phyloP scores from a whole-genome alignment of 2,888 invertebrate genomes.

The Spilarctia lutea region DNA sequence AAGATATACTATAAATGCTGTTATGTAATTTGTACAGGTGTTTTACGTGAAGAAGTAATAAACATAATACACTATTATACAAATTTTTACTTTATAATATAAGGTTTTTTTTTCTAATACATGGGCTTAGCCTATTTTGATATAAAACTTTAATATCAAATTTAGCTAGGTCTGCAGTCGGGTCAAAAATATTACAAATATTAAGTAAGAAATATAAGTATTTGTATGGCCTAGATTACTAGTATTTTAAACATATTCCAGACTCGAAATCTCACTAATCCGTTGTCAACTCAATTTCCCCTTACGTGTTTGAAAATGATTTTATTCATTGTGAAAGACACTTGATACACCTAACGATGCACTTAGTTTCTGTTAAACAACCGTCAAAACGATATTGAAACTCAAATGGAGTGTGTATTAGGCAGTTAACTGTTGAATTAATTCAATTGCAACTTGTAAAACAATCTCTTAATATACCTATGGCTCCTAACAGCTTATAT shows the following conservation, averaged over 20 bases:
- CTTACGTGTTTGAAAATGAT: not conserved
- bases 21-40: not conserved
- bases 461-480: not conserved
- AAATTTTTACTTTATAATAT: no score
- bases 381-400: not conserved
- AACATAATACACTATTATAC: no score
- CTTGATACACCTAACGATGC: not conserved
- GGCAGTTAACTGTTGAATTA: not conserved
- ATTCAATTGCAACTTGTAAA: slow-evolving; percentile 4
- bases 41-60: no score
- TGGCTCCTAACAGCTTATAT: not conserved
- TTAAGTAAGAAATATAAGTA: not conserved
- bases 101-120: no score
- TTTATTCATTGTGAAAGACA: not conserved
- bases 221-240: no score
- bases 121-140: not conserved
- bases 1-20: no score
- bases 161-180: not conserved
- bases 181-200: not conserved
- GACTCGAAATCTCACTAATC: not conserved
- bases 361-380: not conserved
- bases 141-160: not conserved
- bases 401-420: not conserved
- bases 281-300: not conserved
- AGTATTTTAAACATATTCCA: not conserved